phyloP scores from a whole-genome alignment of 1,140 invertebrate species.

The Nautilus pompilius region DNA sequence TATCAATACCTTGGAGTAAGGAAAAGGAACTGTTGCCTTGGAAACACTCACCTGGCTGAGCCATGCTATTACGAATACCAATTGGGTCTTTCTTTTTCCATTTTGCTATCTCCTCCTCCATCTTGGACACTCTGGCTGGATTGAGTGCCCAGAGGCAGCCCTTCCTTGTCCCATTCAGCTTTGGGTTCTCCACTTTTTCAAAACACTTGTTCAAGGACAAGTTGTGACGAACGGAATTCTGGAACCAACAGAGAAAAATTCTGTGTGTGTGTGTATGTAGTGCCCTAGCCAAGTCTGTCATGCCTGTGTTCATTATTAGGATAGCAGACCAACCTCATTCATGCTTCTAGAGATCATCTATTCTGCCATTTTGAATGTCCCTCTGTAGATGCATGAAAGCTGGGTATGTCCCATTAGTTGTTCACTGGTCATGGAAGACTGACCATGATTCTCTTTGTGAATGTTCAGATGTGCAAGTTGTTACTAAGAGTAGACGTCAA shows the following conservation, averaged over 20 bases:
- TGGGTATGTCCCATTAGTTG: too few relatives aligned
- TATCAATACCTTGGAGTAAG: background rate
- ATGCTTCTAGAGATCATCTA: too few relatives aligned
- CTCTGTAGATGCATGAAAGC: too few relatives aligned
- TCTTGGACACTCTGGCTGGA: slow-evolving; percentile 88
- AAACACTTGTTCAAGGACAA: slow-evolving; percentile 96
- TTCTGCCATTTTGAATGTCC: too few relatives aligned
- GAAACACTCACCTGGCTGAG: slow-evolving; percentile 69
- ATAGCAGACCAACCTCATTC: too few relatives aligned
- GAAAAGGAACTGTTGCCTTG: background rate
- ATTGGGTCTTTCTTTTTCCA: slow-evolving; percentile 90
- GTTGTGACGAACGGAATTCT: slow-evolving; percentile 93
- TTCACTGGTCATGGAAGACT: too few relatives aligned
- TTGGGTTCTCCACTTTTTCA: slow-evolving; percentile 85
- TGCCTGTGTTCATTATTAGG: too few relatives aligned
- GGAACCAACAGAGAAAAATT: slow-evolving; percentile 15
- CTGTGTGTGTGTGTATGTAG: too few relatives aligned
- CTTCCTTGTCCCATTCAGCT: slow-evolving; percentile 64
- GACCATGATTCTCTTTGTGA: too few relatives aligned
- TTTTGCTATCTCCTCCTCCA: slow-evolving; percentile 96
- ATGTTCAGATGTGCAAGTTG: too few relatives aligned
- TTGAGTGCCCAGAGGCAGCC: slow-evolving; percentile 95
- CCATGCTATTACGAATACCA: slow-evolving; percentile 78
- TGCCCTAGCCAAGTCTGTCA: too few relatives aligned
- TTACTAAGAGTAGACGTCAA: too few relatives aligned